A percentile compares a stretch with the other conserved stretches of the same genome.
phyloP scores from a whole-genome alignment of 2,797 vertebrate species.

The Crocodylus rhombifer region DNA sequence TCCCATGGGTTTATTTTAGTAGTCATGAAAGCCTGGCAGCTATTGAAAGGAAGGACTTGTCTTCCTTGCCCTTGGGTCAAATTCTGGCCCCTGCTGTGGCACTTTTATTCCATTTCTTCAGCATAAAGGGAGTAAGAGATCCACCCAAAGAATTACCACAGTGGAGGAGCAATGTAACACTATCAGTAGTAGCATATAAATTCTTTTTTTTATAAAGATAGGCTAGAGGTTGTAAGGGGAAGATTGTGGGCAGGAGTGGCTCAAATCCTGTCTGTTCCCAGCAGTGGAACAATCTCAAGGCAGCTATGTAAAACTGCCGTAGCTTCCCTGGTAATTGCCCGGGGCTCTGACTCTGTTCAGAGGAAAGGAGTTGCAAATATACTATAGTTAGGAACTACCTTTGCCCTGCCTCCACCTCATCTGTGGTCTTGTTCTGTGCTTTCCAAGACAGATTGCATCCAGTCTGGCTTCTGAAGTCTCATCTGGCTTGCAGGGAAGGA shows the following conservation, averaged over 20 bases:
- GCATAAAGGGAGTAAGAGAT: not conserved
- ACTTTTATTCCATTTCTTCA: not conserved
- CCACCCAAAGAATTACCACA: too few relatives aligned
- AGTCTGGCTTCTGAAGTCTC: not conserved
- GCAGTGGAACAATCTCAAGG: not conserved
- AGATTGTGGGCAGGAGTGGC: not conserved
- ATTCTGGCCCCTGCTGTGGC: not conserved
- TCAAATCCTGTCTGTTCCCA: not conserved
- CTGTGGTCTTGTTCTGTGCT: not conserved
- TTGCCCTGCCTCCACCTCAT: not conserved
- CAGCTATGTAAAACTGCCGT: not conserved
- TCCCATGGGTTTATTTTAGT: too few relatives aligned
- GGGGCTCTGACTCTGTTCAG: fast-evolving
- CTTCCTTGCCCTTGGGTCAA: not conserved
- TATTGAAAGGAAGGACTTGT: not conserved
- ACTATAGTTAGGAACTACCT: fast-evolving
- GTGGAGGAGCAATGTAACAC: not conserved
- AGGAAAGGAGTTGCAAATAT: not conserved
- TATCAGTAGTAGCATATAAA: not conserved
- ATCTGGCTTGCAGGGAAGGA: not conserved
- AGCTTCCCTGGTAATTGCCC: not conserved
- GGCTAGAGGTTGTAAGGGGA: not conserved
- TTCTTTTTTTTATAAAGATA: too few relatives aligned
- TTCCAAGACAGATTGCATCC: not conserved
- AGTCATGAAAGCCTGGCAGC: not conserved